Evolutionary conservation across 2,888 invertebrate genomes (phyloP), one percentile per base, ranked within the genome.

Genomic region (Synergus itoensis): DNA sequence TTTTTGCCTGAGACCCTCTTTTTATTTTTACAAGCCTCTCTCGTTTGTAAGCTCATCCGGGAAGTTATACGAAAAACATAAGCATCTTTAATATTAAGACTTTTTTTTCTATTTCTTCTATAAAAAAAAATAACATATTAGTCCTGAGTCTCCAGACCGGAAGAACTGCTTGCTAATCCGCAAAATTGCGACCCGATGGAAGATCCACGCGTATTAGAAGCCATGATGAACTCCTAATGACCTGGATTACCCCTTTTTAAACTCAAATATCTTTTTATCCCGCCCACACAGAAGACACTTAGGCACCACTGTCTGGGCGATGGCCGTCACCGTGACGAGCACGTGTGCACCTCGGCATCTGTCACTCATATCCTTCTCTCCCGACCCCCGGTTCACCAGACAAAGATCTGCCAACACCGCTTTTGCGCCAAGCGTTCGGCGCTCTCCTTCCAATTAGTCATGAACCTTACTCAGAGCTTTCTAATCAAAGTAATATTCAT

Each of bases 241-340:
- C 82, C 81, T 83, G 80, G 80, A 81, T 80, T 64, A 21, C 62
- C 62, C 57, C 57, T 41, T 76, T 79, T 79, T 18, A 88, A 88
- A 89, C 87, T 88, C 89, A 89, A 89, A 88, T 90, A 90, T 89
- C 90, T 88, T 85, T 85, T 84, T 86, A 88, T 89, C 90, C 91
- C 91, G 89, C 90, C 91, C 90, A 91, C 90, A 88, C 87, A 83
- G 88, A 88, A 88, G 85, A 84, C 84, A 87, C 86, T 85, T 86
- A 86, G 83, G 84, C 87, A 86, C 86, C 84, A 87, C 86, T 88
- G 90, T 90, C 90, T 91, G 89, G 88, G 86, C 86, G 90, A 90
- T 89, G 91, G 90, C 89, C 90, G 90, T 90, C 89, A 91, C 89
- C 91, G 90, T 91, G 91, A 91, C 91, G 91, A 90, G 90, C 90